Conservation (phyloP, 2,113 vertebrate species). For the Notarius quadriscutis region DNA sequence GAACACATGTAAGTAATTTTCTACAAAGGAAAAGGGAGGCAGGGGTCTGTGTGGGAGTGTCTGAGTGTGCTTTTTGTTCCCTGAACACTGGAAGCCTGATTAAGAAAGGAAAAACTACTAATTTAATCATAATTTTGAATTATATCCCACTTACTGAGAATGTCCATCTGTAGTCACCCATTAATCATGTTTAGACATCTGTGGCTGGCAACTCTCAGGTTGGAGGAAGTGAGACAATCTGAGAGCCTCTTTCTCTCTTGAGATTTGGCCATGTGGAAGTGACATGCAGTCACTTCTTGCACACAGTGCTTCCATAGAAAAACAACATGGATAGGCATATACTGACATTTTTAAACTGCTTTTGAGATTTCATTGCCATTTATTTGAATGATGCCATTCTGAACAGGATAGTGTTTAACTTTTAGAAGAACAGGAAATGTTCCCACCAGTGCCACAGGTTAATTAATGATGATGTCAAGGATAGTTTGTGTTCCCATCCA, state of each 20-base stretch:
- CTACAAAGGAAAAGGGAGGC: conserved; percentile 58
- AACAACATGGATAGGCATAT: not conserved
- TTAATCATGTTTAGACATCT: conserved; percentile 2
- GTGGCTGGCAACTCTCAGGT: conserved; percentile 16
- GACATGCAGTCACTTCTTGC: not conserved
- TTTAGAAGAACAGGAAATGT: conserved; percentile 7
- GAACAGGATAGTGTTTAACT: conserved; percentile 29
- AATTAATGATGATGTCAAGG: conserved; percentile 35
- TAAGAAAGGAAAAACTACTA: not conserved
- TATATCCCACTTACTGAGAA: not conserved
- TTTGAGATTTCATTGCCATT: not conserved
- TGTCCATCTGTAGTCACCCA: not conserved
- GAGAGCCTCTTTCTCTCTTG: not conserved
- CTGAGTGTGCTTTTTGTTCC: not conserved
- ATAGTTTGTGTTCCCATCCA: not conserved
- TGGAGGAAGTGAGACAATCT: not conserved
- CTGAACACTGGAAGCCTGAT: not conserved
- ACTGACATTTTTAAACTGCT: not conserved
- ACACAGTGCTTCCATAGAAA: not conserved
- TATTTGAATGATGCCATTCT: not conserved
- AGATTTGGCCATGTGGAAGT: not conserved
- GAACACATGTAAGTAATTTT: conserved; percentile 69
- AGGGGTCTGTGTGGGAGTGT: conserved; percentile 7
- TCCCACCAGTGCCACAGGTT: conserved; percentile 22
- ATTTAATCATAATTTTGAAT: conserved; percentile 2